Conservation (phyloP, 2,113 vertebrate genomes). For the Aegypius monachus region DNA sequence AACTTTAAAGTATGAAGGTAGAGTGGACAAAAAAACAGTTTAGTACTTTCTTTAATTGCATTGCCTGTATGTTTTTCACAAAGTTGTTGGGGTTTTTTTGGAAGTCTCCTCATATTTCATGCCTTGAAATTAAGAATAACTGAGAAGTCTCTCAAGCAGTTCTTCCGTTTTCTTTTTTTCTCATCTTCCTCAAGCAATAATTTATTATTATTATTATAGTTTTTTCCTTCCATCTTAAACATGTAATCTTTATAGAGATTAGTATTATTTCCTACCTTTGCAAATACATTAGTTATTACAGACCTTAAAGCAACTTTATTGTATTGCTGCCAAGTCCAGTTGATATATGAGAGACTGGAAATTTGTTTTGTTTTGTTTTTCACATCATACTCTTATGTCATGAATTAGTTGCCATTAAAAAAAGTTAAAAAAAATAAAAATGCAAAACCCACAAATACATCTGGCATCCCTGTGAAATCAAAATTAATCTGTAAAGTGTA, state of each 20-base stretch:
- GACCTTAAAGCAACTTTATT: background rate
- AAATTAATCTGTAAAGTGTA: background rate
- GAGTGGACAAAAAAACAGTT: background rate
- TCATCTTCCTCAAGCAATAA: background rate
- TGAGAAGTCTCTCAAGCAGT: background rate
- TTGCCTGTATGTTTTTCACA: background rate
- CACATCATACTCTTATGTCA: background rate
- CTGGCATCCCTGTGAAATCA: background rate
- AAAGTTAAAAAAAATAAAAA: background rate
- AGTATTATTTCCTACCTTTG: background rate
- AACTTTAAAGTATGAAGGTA: background rate
- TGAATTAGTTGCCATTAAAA: background rate
- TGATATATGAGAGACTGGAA: background rate
- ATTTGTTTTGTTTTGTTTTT: background rate
- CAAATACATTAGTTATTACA: background rate
- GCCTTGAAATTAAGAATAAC: background rate
- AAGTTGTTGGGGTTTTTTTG: background rate
- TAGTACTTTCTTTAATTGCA: background rate
- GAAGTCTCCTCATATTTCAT: background rate
- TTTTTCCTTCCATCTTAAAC: background rate
- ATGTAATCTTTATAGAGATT: background rate
- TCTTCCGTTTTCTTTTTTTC: background rate
- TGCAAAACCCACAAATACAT: background rate
- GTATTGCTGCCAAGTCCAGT: background rate
- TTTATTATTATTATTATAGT: background rate